A percentile compares a stretch with the other conserved stretches of the same genome.
phyloP scores from a whole-genome alignment of 2,113 vertebrate species.

The Lanius collurio region DNA sequence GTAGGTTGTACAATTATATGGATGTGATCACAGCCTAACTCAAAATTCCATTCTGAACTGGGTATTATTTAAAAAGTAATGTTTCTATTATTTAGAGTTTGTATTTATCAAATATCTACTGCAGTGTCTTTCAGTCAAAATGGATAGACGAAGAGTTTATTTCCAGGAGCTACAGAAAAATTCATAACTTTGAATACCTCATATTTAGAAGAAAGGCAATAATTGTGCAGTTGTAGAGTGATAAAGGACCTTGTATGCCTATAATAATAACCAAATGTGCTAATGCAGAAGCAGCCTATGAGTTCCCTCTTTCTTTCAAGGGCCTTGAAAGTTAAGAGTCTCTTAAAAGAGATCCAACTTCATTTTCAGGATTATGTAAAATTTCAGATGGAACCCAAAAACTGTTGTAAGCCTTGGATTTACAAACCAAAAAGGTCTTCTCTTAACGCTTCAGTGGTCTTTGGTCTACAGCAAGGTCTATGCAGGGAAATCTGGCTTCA shows the following conservation, averaged over 20 bases:
- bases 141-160: background rate
- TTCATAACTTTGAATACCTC: background rate
- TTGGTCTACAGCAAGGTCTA: background rate
- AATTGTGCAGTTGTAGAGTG: background rate
- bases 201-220: background rate
- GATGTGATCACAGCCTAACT: background rate
- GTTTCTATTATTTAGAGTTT: background rate
- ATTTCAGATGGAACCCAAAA: background rate
- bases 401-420: background rate
- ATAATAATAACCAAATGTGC: background rate
- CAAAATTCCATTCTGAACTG: background rate
- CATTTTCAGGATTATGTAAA: background rate
- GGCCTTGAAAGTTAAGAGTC: background rate
- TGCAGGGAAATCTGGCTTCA: background rate
- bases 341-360: background rate
- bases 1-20: background rate
- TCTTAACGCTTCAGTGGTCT: background rate
- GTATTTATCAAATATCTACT: background rate
- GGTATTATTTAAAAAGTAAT: background rate
- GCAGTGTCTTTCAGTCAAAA: background rate
- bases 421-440: background rate
- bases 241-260: background rate
- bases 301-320: background rate
- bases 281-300: background rate
- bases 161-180: background rate